Evolutionary conservation across 1,140 invertebrate species (phyloP), one percentile per base, ranked within the genome.

Genomic region (Heliothis virescens): DNA sequence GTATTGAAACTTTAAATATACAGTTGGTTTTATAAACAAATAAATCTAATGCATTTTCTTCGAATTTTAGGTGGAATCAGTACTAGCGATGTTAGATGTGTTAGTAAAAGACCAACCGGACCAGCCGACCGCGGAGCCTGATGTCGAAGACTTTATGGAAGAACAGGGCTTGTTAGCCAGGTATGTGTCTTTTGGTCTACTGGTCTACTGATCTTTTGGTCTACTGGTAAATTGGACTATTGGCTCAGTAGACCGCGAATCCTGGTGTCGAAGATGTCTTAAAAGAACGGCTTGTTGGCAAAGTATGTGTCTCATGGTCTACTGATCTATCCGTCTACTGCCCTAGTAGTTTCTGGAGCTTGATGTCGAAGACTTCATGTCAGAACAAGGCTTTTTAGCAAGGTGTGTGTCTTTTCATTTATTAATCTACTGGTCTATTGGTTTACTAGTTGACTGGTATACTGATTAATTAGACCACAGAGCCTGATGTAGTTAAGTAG

Each of bases 131-230:
- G 96, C 96, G 29, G 96, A 97, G 60, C 95, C 95, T 75, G 98
- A 99, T 94, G 96, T 97, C 1, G 99, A 99, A 94, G 99, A 99
- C 92, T 99, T 99, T 95, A 97, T 98, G 48, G 99, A 99, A 92
- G 99, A 99, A 88, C 99, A 99, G 91, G 97, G 98, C 29, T 95
- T 99, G 3, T 96, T 99, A 75, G 99, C n/a, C n/a, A n/a, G n/a
- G n/a, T n/a, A n/a, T n/a, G n/a, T n/a, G n/a, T n/a, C n/a, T n/a
- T n/a, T n/a, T n/a, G 21, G 21, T 26, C 21, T 26, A 26, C 2
- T 26, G 1, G 2, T 26, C 21, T 26, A 26, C 21, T 26, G 21
- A 26, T 1, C 21, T 26, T 26, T 26, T 26, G 21, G 21, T 26
- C 21, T 26, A 26, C 21, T 26, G 1, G 21, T 26, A 26, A 1